Evolutionary conservation across 2,888 invertebrate genomes (phyloP).

Genomic region (Cepaea hortensis): DNA sequence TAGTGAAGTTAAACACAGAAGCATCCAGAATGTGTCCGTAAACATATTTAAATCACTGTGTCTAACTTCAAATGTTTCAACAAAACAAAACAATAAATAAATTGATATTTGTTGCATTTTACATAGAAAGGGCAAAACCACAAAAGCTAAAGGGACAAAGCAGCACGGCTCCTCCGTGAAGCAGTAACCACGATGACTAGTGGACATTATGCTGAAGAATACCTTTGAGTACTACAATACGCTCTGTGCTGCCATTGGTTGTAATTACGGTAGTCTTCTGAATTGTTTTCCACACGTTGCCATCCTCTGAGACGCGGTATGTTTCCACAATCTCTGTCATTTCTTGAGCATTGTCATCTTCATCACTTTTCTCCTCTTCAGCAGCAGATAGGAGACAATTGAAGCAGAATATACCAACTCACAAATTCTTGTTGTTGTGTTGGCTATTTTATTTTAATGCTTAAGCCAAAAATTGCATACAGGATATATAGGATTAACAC

Average conservation of each 20-base stretch:
- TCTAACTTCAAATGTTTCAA: too few species aligned
- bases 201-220: slow-evolving; percentile 33
- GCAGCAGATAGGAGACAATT: slow-evolving; percentile 31
- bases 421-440: too few species aligned
- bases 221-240: slow-evolving; percentile 67
- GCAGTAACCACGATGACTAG: neutral
- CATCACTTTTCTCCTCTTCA: slow-evolving; percentile 42
- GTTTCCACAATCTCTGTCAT: slow-evolving; percentile 68
- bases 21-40: too few species aligned
- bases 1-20: too few species aligned
- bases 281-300: slow-evolving; percentile 67
- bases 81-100: too few species aligned
- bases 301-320: slow-evolving; percentile 67
- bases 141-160: neutral
- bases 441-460: too few species aligned
- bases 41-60: too few species aligned
- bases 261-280: slow-evolving; percentile 69
- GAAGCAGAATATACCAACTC: neutral
- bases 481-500: too few species aligned
- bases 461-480: too few species aligned
- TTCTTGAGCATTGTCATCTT: slow-evolving; percentile 56
- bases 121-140: neutral
- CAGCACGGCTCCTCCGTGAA: neutral
- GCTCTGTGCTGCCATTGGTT: slow-evolving; percentile 64
- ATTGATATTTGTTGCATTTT: slow-evolving; percentile 10